Percentiles rank a stretch among this genome's conserved stretches.
phyloP scores from a whole-genome alignment of 2,797 vertebrate species.

The Macrochelys suwanniensis region DNA sequence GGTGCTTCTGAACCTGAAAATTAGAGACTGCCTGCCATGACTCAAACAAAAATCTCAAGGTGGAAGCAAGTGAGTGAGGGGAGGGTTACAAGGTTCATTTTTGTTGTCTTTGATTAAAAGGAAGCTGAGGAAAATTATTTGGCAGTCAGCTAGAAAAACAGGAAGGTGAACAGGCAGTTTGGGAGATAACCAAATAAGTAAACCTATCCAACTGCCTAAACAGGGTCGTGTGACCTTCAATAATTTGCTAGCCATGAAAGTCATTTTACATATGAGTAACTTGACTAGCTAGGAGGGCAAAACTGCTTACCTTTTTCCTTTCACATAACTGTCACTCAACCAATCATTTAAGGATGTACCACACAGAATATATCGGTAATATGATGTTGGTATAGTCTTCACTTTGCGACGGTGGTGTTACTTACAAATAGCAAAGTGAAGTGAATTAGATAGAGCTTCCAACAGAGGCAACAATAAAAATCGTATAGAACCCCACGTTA shows the following conservation, averaged over 20 bases:
- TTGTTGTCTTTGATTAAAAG: neutral
- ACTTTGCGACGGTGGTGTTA: neutral
- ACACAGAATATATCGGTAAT: neutral
- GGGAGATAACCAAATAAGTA: neutral
- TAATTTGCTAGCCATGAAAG: neutral
- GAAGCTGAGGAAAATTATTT: neutral
- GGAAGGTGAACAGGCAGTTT: accelerated
- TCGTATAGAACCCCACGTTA: accelerated
- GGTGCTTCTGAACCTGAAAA: conserved; percentile 68
- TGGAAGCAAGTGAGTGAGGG: neutral
- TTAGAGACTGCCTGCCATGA: conserved; percentile 52
- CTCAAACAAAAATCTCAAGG: neutral
- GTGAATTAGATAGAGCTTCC: neutral
- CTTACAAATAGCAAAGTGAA: neutral
- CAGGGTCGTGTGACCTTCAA: accelerated
- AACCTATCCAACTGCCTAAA: neutral
- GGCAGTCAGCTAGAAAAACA: neutral
- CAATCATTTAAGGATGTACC: neutral
- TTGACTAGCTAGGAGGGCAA: neutral
- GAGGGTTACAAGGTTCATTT: neutral
- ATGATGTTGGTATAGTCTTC: neutral
- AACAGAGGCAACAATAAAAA: accelerated
- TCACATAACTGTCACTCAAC: neutral
- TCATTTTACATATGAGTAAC: neutral
- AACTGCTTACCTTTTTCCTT: neutral